phyloP scores from a whole-genome alignment of 1,140 invertebrate species.

The Drosophila miranda region DNA sequence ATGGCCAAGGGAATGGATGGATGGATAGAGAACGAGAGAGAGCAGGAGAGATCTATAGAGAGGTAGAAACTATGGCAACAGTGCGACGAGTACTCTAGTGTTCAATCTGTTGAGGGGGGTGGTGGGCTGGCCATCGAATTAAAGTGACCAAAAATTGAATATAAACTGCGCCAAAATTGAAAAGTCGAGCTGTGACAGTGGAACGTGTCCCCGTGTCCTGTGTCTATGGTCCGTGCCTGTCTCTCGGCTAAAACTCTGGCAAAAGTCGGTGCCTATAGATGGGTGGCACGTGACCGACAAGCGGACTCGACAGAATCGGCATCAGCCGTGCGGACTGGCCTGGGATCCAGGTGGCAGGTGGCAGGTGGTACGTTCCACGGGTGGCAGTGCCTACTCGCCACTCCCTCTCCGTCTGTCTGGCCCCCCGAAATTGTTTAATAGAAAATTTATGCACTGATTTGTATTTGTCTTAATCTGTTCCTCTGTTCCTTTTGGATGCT shows the following conservation, averaged over 20 bases:
- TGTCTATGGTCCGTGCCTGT: constrained; percentile 7
- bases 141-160: constrained; percentile 71
- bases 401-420: neutral
- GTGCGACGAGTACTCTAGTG: neutral
- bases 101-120: constrained; percentile 42
- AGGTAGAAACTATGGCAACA: constrained; percentile 34
- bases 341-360: neutral
- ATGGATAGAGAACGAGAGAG: neutral
- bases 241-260: constrained; percentile 17
- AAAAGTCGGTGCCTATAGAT: constrained; percentile 40
- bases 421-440: constrained; percentile 66
- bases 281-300: constrained; percentile 51
- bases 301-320: constrained; percentile 4
- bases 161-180: constrained; percentile 74
- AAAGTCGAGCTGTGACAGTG: constrained; percentile 63
- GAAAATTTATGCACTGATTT: constrained; percentile 80
- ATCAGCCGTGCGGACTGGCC: constrained; percentile 36
- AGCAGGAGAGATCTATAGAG: neutral
- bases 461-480: constrained; percentile 72
- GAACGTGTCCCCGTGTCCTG: constrained; percentile 45
- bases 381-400: neutral
- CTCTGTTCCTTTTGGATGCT: constrained; percentile 34
- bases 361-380: neutral
- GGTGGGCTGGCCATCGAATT: constrained; percentile 51
- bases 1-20: constrained; percentile 27